Conservation (phyloP, 64 coral and sea anemone species). For the Montipora capricornis region DNA sequence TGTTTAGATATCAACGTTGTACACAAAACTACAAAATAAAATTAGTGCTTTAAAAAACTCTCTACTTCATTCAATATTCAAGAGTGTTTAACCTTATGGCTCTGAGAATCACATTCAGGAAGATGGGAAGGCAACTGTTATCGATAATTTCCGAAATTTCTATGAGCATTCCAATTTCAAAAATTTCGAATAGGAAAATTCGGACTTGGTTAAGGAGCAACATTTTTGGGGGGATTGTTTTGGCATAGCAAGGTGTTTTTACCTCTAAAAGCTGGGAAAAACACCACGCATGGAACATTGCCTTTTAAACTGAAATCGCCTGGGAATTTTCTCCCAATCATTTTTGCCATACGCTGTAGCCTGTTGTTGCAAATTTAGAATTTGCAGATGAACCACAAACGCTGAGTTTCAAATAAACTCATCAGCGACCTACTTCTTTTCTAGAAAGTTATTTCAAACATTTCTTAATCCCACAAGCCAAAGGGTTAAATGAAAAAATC, state of each 20-base stretch:
- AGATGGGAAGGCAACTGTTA: not conserved
- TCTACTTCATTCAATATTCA: not conserved
- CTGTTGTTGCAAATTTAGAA: not conserved
- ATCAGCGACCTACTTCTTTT: not conserved
- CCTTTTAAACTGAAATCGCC: too few species aligned
- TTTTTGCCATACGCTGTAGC: not conserved
- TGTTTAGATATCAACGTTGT: not conserved
- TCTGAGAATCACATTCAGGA: not conserved
- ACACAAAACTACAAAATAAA: not conserved
- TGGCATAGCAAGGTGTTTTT: not conserved
- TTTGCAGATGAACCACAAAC: not conserved
- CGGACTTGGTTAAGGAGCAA: too few species aligned
- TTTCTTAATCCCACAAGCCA: not conserved
- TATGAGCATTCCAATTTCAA: too few species aligned
- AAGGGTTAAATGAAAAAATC: constrained; percentile 40
- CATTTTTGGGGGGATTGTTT: too few species aligned
- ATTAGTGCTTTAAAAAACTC: not conserved
- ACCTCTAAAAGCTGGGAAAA: too few species aligned
- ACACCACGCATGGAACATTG: too few species aligned
- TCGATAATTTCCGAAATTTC: not conserved
- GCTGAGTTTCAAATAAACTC: not conserved
- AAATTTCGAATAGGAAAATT: too few species aligned
- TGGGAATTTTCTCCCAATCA: too few species aligned
- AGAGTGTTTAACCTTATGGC: not conserved
- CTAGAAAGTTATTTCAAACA: not conserved